These are phyloP conservation scores for Lordiphosa fenestrarum DNA, from an alignment of 2,888 invertebrate genomes.

Conservation along the genomic window DNA sequence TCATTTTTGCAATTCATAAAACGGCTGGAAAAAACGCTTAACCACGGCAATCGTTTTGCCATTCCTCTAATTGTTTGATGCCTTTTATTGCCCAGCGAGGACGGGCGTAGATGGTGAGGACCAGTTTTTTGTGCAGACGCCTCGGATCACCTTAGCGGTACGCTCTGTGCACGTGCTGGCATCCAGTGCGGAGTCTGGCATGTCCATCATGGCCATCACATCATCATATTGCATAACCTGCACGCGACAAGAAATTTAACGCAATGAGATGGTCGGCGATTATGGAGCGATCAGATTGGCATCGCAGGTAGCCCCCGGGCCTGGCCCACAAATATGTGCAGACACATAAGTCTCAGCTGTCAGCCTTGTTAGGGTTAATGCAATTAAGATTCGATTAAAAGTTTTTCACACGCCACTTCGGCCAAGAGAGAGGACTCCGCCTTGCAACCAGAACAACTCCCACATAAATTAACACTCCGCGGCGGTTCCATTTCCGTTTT, in stretches of 20 bases:
- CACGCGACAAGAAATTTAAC: constrained; percentile 68
- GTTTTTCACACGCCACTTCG: constrained; percentile 56
- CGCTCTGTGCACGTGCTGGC: constrained; percentile 62
- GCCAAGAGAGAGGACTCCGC: constrained; percentile 5
- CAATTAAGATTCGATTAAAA: constrained; percentile 76
- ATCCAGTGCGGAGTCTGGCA: constrained; percentile 25
- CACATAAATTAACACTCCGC: constrained; percentile 65
- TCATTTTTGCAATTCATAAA: constrained; percentile 21
- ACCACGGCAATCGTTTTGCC: constrained; percentile 49
- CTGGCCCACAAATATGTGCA: too few relatives aligned
- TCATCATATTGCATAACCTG: constrained; percentile 61
- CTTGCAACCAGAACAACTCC: constrained; percentile 36
- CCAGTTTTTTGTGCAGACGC: constrained; percentile 50
- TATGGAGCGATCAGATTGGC: constrained; percentile 29
- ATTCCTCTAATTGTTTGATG: constrained; percentile 67
- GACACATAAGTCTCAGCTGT: constrained; percentile 36
- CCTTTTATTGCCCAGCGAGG: constrained; percentile 64
- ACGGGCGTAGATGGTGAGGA: constrained; percentile 48
- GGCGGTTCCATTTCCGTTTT: constrained; percentile 44
- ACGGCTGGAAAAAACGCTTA: constrained; percentile 13
- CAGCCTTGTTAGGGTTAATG: constrained; percentile 58
- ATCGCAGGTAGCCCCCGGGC: neutral
- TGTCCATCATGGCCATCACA: constrained; percentile 18
- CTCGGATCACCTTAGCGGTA: constrained; percentile 39
- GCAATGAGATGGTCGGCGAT: constrained; percentile 31